Evolutionary conservation across 2,797 vertebrate species (phyloP).

Genomic region (Anguilla anguilla): DNA sequence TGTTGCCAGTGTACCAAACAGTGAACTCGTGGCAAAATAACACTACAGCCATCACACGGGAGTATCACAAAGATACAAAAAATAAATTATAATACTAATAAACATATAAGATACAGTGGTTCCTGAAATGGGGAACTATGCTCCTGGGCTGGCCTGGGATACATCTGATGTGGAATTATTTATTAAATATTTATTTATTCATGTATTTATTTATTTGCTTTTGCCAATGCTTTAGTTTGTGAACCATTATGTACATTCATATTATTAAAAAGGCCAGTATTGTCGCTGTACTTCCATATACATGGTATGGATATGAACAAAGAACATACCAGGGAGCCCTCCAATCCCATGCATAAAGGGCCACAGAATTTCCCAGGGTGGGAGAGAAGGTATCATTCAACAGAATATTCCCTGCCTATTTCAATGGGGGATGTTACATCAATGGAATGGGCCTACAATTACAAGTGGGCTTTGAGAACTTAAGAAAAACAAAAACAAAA

Average conservation of each 20-base stretch:
- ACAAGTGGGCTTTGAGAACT: neutral
- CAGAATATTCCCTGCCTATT: neutral
- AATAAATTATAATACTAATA: neutral
- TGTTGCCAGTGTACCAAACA: neutral
- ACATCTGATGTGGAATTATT: neutral
- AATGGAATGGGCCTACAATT: neutral
- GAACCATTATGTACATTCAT: neutral
- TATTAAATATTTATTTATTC: neutral
- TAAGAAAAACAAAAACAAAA: neutral
- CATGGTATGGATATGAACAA: neutral
- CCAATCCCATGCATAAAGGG: no score
- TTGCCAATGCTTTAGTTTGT: neutral
- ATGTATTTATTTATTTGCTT: neutral
- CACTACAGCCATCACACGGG: neutral
- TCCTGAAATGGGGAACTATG: neutral
- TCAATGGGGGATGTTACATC: neutral
- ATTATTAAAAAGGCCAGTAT: neutral
- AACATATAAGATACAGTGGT: neutral
- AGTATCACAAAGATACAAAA: neutral
- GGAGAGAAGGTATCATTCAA: neutral
- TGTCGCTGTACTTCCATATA: neutral
- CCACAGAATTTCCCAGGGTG: no score
- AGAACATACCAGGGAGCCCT: no score
- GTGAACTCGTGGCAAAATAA: conserved; percentile 5
- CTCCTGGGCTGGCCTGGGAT: no score